Conservation (phyloP, 2,888 invertebrate genomes). For the Apodemia hepburni region DNA sequence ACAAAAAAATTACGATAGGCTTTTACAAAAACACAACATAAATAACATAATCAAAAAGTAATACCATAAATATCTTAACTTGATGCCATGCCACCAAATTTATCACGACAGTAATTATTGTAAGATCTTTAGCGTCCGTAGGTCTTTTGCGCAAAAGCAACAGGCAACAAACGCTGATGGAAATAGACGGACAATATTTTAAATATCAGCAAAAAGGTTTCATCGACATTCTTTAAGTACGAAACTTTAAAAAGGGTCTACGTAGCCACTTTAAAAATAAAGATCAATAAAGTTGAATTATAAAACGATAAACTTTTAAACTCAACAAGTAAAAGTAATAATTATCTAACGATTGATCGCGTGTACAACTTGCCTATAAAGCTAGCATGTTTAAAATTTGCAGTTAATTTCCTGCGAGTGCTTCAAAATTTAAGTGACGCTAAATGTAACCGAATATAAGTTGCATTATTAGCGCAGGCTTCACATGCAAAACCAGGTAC, state of each 20-base stretch:
- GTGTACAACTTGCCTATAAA: neutral
- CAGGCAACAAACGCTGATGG: no score
- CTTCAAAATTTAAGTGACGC: slow-evolving; percentile 26
- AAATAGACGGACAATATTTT: no score
- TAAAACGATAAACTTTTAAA: neutral
- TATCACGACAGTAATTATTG: no score
- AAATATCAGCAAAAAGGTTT: no score
- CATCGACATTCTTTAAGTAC: no score
- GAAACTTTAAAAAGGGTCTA: neutral
- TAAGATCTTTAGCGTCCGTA: no score
- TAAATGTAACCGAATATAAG: slow-evolving; percentile 42
- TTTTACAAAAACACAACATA: no score
- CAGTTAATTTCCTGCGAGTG: slow-evolving; percentile 6
- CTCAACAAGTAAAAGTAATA: neutral
- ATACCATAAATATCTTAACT: no score
- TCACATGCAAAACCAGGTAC: slow-evolving; percentile 27
- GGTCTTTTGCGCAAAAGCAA: no score
- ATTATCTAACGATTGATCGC: neutral
- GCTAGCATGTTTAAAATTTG: slow-evolving; percentile 6
- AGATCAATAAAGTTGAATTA: neutral
- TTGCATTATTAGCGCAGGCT: slow-evolving; percentile 36
- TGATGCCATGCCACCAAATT: no score
- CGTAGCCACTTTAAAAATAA: neutral
- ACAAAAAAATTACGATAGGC: no score
- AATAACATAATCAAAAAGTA: no score